These are phyloP conservation scores for Drosophila aff. DNA, from an alignment of 1,140 invertebrate genomes.

Conservation along the genomic window DNA sequence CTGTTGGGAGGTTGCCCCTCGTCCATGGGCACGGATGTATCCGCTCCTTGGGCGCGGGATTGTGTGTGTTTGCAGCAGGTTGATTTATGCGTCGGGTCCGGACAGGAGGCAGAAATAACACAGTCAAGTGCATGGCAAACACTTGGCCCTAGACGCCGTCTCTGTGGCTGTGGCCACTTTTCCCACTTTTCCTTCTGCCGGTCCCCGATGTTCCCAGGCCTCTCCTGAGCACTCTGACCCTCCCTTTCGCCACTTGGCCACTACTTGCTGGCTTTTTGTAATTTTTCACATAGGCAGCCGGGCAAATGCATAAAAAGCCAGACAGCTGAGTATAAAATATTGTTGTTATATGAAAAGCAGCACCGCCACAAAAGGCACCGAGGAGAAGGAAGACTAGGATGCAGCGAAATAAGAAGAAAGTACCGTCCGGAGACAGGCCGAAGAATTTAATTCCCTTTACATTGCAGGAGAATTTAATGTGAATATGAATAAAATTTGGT, in stretches of 20 bases:
- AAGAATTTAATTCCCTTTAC: constrained; percentile 10
- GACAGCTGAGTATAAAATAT: constrained; percentile 82
- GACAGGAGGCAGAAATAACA: constrained; percentile 71
- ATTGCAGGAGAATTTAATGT: too few relatives aligned
- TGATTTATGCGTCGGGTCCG: constrained; percentile 71
- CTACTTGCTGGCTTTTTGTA: constrained; percentile 69
- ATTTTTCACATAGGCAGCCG: constrained; percentile 78
- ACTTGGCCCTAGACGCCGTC: constrained; percentile 66
- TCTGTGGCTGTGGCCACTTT: constrained; percentile 43
- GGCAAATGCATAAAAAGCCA: constrained; percentile 81
- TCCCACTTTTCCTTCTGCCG: neutral
- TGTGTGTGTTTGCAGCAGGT: constrained; percentile 50
- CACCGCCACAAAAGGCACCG: constrained; percentile 32
- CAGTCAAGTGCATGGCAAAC: constrained; percentile 81
- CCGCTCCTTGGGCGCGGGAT: constrained; percentile 20
- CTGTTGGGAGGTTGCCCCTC: constrained; percentile 36
- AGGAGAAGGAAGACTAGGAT: constrained; percentile 15
- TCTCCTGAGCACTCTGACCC: constrained; percentile 6
- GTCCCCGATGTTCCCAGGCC: constrained; percentile 12
- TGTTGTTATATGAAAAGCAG: constrained; percentile 83
- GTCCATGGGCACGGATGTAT: neutral
- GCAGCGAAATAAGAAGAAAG: constrained; percentile 28
- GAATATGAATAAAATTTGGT: neutral
- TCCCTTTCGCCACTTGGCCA: constrained; percentile 44
- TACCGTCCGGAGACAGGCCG: neutral